Evolutionary conservation across 1,140 invertebrate species (phyloP).

Genomic region (Caerostris extrusa): DNA sequence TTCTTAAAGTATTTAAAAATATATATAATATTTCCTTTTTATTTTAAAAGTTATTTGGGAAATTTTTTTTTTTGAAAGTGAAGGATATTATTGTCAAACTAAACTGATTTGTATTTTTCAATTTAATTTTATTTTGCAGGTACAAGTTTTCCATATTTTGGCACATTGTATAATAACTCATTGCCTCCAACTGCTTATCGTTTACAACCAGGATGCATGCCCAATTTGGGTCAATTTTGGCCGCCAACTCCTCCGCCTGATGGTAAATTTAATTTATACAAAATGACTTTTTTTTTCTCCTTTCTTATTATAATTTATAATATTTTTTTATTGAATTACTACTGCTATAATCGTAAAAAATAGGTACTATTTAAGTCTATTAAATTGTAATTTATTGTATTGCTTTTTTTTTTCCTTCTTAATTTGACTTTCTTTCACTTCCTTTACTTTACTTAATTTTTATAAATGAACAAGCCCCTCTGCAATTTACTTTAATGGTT

Average conservation of each 20-base stretch:
- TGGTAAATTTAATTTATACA: constrained; percentile 44
- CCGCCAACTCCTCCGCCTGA: constrained; percentile 73
- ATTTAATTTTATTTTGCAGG: neutral
- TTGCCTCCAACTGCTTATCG: constrained; percentile 70
- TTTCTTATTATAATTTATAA: too few relatives aligned
- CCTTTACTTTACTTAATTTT: too few relatives aligned
- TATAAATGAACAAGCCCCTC: too few relatives aligned
- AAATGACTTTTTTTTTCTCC: too few relatives aligned
- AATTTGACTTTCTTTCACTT: too few relatives aligned
- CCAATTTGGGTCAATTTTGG: constrained; percentile 73
- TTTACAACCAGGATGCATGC: constrained; percentile 67
- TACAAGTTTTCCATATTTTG: constrained; percentile 74
- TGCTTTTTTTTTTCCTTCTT: too few relatives aligned
- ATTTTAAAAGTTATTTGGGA: neutral
- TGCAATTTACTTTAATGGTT: too few relatives aligned
- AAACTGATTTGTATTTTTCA: too few relatives aligned
- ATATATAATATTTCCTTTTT: neutral
- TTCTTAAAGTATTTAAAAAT: neutral
- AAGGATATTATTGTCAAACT: neutral
- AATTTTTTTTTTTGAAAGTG: neutral
- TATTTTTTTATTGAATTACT: too few relatives aligned
- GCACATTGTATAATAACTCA: constrained; percentile 70
- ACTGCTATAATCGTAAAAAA: too few relatives aligned
- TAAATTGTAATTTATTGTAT: too few relatives aligned
- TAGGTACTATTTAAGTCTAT: too few relatives aligned